Evolutionary conservation across 2,888 invertebrate species (phyloP), one percentile per base, ranked within the genome.

Genomic region (Synergus laeviventris): DNA sequence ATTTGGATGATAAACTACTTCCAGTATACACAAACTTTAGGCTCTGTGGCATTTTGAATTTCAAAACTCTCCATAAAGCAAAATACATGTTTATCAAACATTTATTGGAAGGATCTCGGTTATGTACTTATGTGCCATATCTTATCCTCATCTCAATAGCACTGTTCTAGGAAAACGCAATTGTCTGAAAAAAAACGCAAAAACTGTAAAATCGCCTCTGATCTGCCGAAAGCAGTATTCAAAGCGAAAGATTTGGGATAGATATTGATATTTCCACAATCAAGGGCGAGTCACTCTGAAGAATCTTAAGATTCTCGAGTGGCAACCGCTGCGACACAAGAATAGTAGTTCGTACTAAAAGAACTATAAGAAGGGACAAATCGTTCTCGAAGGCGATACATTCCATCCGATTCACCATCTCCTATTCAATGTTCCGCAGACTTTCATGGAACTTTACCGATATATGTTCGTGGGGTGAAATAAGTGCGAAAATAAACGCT

Each of bases 401-500:
- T 81, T 81, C 76, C 76, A 45, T 79, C 56, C 76, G 81, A 81
- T 76, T 76, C 56, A 56, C n/a, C 75, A 59, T 75, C 56, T 73
- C 70, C 73, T 59, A 81, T 79, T 81, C 66, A 76, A 24, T 64
- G 49, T n/a, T 16, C 61, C 76, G 61, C 18, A 70, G 60, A 61
- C 77, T 78, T 79, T 79, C 78, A 77, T 79, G 77, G 64, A 49
- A 75, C 77, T 76, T 78, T 78, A 80, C 49, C 78, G 77, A 81
- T 81, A 79, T 74, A 76, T 73, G 79, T 79, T 78, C 74, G 78
- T 54, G 76, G 81, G 81, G 79, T 75, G 79, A 82, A 87, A 88
- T 89, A 89, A 89, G 89, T 87, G 88, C 87, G 88, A 89, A 91
- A 91, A 91, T 90, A 88, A 88, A 88, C 87, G 87, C 84, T 89